Percentiles rank a stretch among this genome's conserved stretches.
These are phyloP conservation scores for Pangasianodon hypophthalmus DNA, from an alignment of 2,113 vertebrate genomes.

Conservation along the genomic window DNA sequence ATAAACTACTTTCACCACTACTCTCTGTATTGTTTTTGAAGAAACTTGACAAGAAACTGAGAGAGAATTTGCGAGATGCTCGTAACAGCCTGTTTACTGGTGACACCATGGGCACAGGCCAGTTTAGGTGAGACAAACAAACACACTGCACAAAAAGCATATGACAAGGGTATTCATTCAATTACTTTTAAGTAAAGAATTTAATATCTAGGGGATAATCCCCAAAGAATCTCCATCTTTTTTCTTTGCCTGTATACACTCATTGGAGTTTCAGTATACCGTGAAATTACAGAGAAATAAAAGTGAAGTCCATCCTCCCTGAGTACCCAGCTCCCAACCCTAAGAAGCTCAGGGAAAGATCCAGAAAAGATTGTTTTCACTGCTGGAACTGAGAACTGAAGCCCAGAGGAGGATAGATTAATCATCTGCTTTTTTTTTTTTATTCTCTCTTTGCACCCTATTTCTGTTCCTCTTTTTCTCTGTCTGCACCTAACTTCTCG, in stretches of 20 bases:
- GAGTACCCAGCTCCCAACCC: slow-evolving; percentile 9
- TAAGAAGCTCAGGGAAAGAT: slow-evolving; percentile 15
- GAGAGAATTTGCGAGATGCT: slow-evolving; percentile 96
- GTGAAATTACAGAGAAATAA: slow-evolving; percentile 34
- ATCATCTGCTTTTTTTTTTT: slow-evolving; percentile 34
- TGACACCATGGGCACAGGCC: slow-evolving; percentile 89
- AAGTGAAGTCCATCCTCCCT: slow-evolving; percentile 14
- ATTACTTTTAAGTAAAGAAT: slow-evolving; percentile 19
- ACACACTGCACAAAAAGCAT: neutral
- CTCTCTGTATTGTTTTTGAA: slow-evolving; percentile 57
- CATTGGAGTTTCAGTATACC: slow-evolving; percentile 3
- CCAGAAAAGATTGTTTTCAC: slow-evolving; percentile 28
- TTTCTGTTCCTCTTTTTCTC: neutral
- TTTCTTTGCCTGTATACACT: slow-evolving; percentile 11
- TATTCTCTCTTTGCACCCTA: neutral
- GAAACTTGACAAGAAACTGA: slow-evolving; percentile 98
- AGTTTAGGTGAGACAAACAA: slow-evolving; percentile 83
- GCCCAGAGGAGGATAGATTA: slow-evolving; percentile 27
- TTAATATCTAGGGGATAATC: slow-evolving; percentile 21
- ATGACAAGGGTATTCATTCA: neutral
- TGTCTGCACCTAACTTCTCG: neutral
- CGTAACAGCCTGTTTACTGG: slow-evolving; percentile 98
- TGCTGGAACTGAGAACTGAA: slow-evolving; percentile 20
- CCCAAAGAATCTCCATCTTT: neutral
- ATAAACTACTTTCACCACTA: no score